Percentiles rank a stretch among this genome's conserved stretches.
These are phyloP conservation scores for Lutraria rhynchaena DNA, from an alignment of 1,140 invertebrate genomes.

Conservation along the genomic window DNA sequence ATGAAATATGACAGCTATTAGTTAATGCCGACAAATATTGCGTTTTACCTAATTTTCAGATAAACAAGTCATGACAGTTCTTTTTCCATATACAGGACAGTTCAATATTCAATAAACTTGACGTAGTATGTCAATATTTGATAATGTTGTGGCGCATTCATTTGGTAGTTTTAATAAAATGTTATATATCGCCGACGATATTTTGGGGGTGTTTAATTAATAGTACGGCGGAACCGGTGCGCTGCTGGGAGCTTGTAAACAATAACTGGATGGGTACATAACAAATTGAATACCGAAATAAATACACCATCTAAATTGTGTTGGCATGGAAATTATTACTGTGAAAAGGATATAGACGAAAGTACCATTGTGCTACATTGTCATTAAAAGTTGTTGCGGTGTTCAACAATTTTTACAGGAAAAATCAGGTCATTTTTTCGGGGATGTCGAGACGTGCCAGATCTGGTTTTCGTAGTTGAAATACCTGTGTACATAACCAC, in stretches of 20 bases:
- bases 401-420: not conserved
- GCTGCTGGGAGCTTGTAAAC: conserved; percentile 58
- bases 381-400: not conserved
- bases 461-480: conserved; percentile 22
- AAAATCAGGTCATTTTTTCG: not conserved
- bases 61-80: too few relatives aligned
- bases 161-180: not conserved
- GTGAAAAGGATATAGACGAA: not conserved
- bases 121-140: too few relatives aligned
- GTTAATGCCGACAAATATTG: not conserved
- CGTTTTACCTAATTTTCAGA: too few relatives aligned
- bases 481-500: not conserved
- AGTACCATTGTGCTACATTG: not conserved
- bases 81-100: too few relatives aligned
- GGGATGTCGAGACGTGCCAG: conserved; percentile 20
- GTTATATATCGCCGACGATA: not conserved
- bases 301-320: too few relatives aligned
- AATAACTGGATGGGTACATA: conserved; percentile 41
- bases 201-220: conserved; percentile 13
- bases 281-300: not conserved
- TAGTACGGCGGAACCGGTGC: conserved; percentile 55
- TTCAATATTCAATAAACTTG: too few relatives aligned
- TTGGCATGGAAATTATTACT: too few relatives aligned
- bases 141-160: too few relatives aligned
- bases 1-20: conserved; percentile 24